Conservation (phyloP, 1,140 invertebrate genomes). For the Heliothis subflexa region DNA sequence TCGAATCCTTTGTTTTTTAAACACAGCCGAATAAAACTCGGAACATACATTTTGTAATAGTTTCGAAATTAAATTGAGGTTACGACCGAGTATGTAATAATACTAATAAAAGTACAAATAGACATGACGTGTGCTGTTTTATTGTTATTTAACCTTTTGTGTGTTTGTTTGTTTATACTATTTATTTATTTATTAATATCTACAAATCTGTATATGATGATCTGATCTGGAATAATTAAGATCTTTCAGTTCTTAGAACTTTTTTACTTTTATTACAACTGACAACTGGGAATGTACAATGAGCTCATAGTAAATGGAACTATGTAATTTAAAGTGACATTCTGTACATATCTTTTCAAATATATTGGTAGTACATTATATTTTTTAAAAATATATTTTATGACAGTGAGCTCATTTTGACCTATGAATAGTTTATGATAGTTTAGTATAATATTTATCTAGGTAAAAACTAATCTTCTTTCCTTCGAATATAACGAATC, state of each 20-base stretch:
- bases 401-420: no score
- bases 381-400: no score
- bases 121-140: slow-evolving; percentile 5
- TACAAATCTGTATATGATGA: neutral
- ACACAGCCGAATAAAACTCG: neutral
- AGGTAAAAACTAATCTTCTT: neutral
- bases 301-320: no score
- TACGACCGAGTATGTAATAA: slow-evolving; percentile 18
- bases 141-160: neutral
- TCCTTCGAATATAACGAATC: neutral
- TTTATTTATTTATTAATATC: neutral
- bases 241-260: no score
- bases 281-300: no score
- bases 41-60: neutral
- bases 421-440: no score
- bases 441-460: no score
- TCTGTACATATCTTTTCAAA: no score
- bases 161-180: neutral
- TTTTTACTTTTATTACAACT: no score
- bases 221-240: no score
- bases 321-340: no score
- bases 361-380: no score
- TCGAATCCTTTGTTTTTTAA: neutral
- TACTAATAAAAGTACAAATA: slow-evolving; percentile 36
- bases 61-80: slow-evolving; percentile 23